phyloP scores from a whole-genome alignment of 1,140 invertebrate species.

The Drosophila nasuta region DNA sequence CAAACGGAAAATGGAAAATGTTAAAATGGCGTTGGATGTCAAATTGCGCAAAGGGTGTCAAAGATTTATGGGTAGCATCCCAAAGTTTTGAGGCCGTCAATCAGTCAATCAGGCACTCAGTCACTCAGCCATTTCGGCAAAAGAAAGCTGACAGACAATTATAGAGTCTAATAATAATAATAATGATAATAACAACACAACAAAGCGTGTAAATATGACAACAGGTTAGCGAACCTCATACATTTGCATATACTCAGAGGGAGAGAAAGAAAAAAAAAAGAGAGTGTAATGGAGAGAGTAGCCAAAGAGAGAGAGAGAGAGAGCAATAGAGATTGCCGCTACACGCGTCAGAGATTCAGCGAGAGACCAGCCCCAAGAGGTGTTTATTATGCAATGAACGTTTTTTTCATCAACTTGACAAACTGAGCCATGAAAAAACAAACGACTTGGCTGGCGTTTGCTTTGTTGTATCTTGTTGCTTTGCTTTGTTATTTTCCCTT shows the following conservation, averaged over 20 bases:
- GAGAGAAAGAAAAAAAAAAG: constrained; percentile 17
- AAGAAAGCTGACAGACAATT: constrained; percentile 79
- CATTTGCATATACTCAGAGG: constrained; percentile 65
- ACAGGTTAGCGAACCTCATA: constrained; percentile 78
- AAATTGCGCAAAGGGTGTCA: constrained; percentile 66
- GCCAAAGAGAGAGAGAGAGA: not conserved
- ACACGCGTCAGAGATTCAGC: constrained; percentile 48
- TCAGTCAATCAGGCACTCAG: constrained; percentile 45
- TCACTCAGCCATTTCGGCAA: constrained; percentile 59
- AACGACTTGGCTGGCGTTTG: constrained; percentile 56
- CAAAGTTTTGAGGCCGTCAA: constrained; percentile 31
- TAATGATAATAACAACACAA: constrained; percentile 51
- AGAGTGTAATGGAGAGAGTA: constrained; percentile 12
- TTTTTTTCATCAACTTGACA: constrained; percentile 82
- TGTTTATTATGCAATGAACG: constrained; percentile 80
- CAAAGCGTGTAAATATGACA: constrained; percentile 72
- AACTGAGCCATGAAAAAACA: constrained; percentile 65
- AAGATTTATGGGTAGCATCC: constrained; percentile 61
- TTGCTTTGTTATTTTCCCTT: constrained; percentile 30
- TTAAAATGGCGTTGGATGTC: constrained; percentile 7
- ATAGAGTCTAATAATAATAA: constrained; percentile 74
- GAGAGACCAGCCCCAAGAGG: constrained; percentile 46
- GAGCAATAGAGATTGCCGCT: constrained; percentile 50
- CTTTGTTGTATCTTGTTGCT: constrained; percentile 43
- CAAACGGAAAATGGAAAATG: constrained; percentile 26